Percentiles rank a stretch among this genome's conserved stretches.
Conservation (phyloP, 1,140 invertebrate species). For the Alviniconcha marisindica region DNA sequence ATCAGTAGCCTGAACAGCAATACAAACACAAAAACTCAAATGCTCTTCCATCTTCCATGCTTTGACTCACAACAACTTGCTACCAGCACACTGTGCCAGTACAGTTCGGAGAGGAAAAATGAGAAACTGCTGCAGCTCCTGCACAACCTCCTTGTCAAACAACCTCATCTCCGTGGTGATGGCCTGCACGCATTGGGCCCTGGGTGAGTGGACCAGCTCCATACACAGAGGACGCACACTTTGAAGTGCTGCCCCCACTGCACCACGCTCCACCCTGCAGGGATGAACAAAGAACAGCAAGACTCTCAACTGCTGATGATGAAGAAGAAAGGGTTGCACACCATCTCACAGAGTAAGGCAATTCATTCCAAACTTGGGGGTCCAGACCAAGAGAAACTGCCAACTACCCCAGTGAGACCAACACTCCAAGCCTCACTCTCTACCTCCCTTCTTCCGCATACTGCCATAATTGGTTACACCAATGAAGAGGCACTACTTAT, state of each 20-base stretch:
- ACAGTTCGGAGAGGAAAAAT: constrained; percentile 22
- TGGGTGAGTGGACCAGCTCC: constrained; percentile 23
- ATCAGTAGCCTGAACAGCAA: not conserved
- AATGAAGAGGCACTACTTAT: too few relatives aligned
- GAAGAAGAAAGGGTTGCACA: too few relatives aligned
- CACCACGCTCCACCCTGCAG: constrained; percentile 3
- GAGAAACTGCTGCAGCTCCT: constrained; percentile 29
- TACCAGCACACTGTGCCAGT: not conserved
- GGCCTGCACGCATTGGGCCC: not conserved
- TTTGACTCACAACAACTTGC: constrained; percentile 21
- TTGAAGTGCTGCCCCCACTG: not conserved
- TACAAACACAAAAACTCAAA: not conserved
- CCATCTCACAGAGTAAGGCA: too few relatives aligned
- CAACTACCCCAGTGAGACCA: too few relatives aligned
- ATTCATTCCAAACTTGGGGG: too few relatives aligned
- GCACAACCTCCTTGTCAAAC: constrained; percentile 8
- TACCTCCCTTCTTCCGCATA: too few relatives aligned
- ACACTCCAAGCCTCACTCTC: too few relatives aligned
- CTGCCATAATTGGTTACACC: too few relatives aligned
- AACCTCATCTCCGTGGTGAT: not conserved
- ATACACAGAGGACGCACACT: constrained; percentile 11
- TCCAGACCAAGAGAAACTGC: too few relatives aligned
- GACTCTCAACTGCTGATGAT: not conserved
- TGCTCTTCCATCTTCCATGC: too few relatives aligned
- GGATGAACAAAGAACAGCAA: not conserved